Conservation (phyloP, 92 coral and sea anemone genomes). For the Ricordea florida region DNA sequence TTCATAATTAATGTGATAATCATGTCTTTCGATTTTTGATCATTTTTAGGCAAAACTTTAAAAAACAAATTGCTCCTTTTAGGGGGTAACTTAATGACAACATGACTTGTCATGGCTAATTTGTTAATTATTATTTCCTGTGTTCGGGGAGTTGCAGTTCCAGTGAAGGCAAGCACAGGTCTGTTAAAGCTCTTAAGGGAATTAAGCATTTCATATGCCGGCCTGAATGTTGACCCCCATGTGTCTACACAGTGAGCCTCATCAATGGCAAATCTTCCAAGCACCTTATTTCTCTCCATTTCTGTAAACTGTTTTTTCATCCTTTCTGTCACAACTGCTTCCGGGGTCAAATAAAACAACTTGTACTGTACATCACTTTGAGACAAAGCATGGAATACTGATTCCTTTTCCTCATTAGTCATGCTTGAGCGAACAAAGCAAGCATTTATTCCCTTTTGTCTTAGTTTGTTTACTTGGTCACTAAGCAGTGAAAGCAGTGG, state of each 20-base stretch:
- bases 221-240: not conserved
- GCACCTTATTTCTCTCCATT: not conserved
- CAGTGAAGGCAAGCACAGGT: slow-evolving; percentile 32
- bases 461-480: not conserved
- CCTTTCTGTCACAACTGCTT: not conserved
- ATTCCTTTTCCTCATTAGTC: too few relatives aligned
- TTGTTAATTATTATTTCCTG: slow-evolving; percentile 8
- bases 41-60: too few relatives aligned
- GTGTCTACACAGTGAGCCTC: not conserved
- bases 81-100: too few relatives aligned
- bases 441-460: not conserved
- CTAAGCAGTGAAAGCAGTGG: not conserved
- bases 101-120: not conserved
- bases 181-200: not conserved
- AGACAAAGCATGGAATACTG: not conserved
- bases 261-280: not conserved
- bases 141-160: slow-evolving; percentile 34
- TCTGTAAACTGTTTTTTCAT: not conserved
- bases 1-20: not conserved
- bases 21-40: slow-evolving; percentile 47
- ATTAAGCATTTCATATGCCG: too few relatives aligned
- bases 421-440: not conserved
- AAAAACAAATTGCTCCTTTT: too few relatives aligned
- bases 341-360: not conserved
- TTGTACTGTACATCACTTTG: not conserved